Evolutionary conservation across 2,113 vertebrate genomes (phyloP).

Genomic region (Donacobius atricapilla): DNA sequence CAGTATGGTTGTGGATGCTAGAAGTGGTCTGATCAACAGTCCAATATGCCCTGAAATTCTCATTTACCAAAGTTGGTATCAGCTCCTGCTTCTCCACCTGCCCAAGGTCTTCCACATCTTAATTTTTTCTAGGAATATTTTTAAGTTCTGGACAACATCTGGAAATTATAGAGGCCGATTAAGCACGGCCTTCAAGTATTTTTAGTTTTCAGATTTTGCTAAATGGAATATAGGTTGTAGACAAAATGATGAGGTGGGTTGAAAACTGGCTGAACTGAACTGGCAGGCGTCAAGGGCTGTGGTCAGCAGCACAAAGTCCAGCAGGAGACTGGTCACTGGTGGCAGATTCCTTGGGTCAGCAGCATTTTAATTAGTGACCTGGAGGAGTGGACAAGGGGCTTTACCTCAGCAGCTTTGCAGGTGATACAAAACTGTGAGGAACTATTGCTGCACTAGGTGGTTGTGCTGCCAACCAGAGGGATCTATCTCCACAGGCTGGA

Average conservation of each 20-base stretch:
- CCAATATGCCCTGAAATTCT: neutral
- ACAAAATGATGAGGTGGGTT: neutral
- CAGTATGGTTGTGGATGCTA: neutral
- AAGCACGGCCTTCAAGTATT: neutral
- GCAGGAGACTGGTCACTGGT: neutral
- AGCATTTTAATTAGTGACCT: neutral
- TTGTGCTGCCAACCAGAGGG: neutral
- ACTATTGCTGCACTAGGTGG: neutral
- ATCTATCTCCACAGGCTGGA: neutral
- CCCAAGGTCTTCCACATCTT: neutral
- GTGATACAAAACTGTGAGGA: neutral
- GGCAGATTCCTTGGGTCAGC: neutral
- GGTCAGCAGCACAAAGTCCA: neutral
- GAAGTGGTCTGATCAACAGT: neutral
- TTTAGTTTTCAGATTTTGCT: neutral
- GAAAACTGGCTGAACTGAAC: neutral
- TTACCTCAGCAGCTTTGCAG: neutral
- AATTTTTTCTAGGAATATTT: neutral
- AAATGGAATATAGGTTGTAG: neutral
- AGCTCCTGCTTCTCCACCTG: neutral
- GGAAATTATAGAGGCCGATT: neutral
- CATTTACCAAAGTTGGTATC: neutral
- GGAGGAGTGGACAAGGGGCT: neutral
- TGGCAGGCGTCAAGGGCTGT: neutral
- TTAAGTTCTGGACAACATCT: neutral